phyloP scores from a whole-genome alignment of 2,888 invertebrate species.

The Drosophila dives region DNA sequence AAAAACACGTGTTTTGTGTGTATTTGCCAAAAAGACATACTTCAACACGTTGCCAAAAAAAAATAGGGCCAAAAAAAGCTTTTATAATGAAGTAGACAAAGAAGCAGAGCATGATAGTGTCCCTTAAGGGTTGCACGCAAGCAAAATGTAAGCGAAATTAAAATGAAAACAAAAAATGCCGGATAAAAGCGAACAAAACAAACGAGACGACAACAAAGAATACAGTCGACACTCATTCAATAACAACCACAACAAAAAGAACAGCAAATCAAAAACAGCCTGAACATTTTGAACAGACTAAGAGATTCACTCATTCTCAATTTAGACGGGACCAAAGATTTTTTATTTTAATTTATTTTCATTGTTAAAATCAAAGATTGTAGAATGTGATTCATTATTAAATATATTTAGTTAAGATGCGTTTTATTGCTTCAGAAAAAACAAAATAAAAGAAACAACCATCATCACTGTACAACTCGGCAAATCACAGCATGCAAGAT shows the following conservation, averaged over 20 bases:
- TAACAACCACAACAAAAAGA: background rate
- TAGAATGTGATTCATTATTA: background rate
- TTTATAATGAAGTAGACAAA: slow-evolving; percentile 5
- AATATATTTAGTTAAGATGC: no score
- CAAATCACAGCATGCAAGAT: background rate
- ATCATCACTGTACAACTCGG: background rate
- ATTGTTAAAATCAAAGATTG: background rate
- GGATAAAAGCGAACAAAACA: slow-evolving; percentile 23
- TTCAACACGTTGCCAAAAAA: slow-evolving; percentile 66
- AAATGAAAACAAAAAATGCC: slow-evolving; percentile 55
- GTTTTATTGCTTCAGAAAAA: background rate
- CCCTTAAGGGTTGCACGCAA: slow-evolving; percentile 33
- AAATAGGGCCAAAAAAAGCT: background rate
- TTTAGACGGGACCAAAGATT: background rate
- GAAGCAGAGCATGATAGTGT: background rate
- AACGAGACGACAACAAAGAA: slow-evolving; percentile 6
- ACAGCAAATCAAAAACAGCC: background rate
- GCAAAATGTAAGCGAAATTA: slow-evolving; percentile 53
- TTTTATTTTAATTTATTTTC: background rate
- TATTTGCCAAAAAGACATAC: slow-evolving; percentile 36
- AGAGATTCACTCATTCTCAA: background rate
- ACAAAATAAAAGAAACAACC: background rate
- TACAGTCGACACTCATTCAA: background rate
- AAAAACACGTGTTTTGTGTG: slow-evolving; percentile 60
- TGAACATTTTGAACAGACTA: background rate